These are phyloP conservation scores for Trichogramma dendrolimi DNA, from an alignment of 2,888 invertebrate species.

Conservation along the genomic window DNA sequence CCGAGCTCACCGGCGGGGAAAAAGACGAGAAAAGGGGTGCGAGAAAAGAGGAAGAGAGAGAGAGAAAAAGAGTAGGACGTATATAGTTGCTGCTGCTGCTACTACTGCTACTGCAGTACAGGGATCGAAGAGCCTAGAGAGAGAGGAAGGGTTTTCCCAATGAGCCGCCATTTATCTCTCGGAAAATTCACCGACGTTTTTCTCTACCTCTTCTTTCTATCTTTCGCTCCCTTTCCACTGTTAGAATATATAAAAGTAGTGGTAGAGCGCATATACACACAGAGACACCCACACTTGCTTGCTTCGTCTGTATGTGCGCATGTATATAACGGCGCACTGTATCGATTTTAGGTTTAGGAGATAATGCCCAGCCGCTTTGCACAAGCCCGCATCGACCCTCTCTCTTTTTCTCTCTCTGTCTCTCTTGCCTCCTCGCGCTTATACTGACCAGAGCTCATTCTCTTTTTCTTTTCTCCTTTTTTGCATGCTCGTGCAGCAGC, in stretches of 20 bases:
- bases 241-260: background rate
- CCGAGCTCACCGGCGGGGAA: conserved; percentile 20
- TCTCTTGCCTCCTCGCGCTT: conserved; percentile 10
- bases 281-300: too few species aligned
- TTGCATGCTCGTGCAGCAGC: background rate
- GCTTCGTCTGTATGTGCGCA: background rate
- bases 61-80: conserved; percentile 3
- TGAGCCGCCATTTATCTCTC: conserved; percentile 45
- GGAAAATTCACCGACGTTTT: conserved; percentile 44
- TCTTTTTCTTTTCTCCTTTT: conserved; percentile 16
- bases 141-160: conserved; percentile 40
- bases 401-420: conserved; percentile 19
- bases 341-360: conserved; percentile 45
- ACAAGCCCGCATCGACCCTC: conserved; percentile 28
- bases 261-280: too few species aligned
- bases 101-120: conserved; percentile 17
- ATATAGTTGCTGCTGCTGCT: background rate
- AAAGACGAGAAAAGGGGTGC: conserved; percentile 8
- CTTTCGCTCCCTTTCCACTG: background rate
- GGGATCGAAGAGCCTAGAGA: conserved; percentile 22
- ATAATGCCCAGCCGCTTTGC: conserved; percentile 38
- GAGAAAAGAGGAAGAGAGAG: background rate
- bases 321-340: conserved; percentile 32
- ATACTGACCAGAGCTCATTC: conserved; percentile 22
- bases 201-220: conserved; percentile 28